Evolutionary conservation across 1,140 invertebrate species (phyloP).

Genomic region (Leguminivora glycinivorella): DNA sequence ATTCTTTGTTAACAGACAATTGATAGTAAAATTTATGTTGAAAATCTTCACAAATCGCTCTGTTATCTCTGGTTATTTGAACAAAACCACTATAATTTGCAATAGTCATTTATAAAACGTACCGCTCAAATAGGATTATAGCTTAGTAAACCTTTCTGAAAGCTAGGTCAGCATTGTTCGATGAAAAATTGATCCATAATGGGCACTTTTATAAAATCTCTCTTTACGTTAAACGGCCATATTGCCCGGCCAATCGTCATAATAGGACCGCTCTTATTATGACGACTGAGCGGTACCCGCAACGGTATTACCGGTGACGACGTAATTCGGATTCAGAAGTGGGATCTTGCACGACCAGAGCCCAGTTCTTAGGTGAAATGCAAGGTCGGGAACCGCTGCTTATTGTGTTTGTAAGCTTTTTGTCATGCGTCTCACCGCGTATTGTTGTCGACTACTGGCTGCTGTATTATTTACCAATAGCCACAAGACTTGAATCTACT

Average conservation of each 20-base stretch:
- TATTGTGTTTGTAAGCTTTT: slow-evolving; percentile 61
- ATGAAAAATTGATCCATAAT: slow-evolving; percentile 9
- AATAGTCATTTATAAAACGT: not conserved
- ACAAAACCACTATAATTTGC: no score
- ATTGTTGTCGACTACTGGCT: slow-evolving; percentile 47
- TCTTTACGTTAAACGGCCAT: slow-evolving; percentile 37
- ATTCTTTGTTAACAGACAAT: no score
- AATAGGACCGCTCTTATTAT: slow-evolving; percentile 31
- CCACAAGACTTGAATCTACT: not conserved
- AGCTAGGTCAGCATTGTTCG: not conserved
- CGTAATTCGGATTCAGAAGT: slow-evolving; percentile 59
- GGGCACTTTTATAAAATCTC: not conserved
- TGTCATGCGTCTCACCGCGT: slow-evolving; percentile 58
- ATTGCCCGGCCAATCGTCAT: slow-evolving; percentile 32
- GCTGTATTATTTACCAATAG: not conserved
- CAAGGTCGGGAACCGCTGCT: slow-evolving; percentile 55
- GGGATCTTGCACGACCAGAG: slow-evolving; percentile 56
- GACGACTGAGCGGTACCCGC: slow-evolving; percentile 54
- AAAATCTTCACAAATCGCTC: no score
- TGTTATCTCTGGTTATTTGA: no score
- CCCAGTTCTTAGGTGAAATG: slow-evolving; percentile 58
- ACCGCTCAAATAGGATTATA: slow-evolving; percentile 6
- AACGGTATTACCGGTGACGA: slow-evolving; percentile 63
- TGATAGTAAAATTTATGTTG: no score
- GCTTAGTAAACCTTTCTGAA: not conserved